A percentile compares a stretch with the other conserved stretches of the same genome.
Evolutionary conservation across 2,888 invertebrate genomes (phyloP).

Genomic region (Phrixothrix hirtus): DNA sequence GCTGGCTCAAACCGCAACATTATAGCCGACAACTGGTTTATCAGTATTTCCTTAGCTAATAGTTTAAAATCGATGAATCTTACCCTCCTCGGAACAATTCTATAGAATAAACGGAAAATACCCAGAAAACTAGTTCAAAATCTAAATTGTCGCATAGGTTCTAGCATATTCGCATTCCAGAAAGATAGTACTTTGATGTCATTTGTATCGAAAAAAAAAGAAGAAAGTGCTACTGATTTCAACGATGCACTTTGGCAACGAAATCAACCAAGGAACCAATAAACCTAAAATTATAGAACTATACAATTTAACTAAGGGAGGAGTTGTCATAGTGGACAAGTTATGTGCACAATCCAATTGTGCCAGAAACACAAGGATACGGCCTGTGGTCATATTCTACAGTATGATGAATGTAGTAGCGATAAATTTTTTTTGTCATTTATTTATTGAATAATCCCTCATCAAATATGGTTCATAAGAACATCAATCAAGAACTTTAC

Average conservation of each 20-base stretch:
- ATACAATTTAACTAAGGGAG: slow-evolving; percentile 1
- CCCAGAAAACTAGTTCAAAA: not conserved
- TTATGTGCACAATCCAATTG: too few species aligned
- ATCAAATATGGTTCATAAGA: too few species aligned
- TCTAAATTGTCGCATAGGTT: not conserved
- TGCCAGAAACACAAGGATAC: too few species aligned
- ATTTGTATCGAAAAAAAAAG: not conserved
- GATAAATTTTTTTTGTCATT: too few species aligned
- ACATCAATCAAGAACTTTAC: too few species aligned
- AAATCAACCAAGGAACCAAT: not conserved
- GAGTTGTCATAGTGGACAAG: too few species aligned
- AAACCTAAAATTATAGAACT: not conserved
- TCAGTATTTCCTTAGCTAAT: not conserved
- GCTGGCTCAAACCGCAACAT: too few species aligned
- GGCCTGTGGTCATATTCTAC: too few species aligned
- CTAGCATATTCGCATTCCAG: too few species aligned
- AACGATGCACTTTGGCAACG: not conserved
- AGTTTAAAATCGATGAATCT: slow-evolving; percentile 3
- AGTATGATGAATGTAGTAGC: too few species aligned
- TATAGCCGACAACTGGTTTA: too few species aligned
- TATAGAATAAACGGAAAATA: not conserved
- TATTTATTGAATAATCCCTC: too few species aligned
- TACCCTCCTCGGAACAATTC: not conserved
- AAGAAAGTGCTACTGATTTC: slow-evolving; percentile 1
- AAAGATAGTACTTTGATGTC: not conserved